These are phyloP conservation scores for Sinosuthora webbiana DNA, from an alignment of 2,113 vertebrate genomes.

Conservation along the genomic window DNA sequence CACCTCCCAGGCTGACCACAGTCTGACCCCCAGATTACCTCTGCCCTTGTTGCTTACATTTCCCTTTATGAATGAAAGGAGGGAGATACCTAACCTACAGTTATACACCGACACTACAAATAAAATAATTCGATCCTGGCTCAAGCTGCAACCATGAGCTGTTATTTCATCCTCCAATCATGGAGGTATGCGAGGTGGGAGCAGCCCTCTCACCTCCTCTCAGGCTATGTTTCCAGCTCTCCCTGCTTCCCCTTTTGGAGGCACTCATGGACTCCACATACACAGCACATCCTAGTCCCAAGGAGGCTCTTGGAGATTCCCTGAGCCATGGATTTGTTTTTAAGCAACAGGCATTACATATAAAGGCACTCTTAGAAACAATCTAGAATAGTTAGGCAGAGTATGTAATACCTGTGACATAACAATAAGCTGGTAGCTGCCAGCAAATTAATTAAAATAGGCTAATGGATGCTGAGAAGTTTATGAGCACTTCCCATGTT, in stretches of 20 bases:
- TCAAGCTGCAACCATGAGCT: background rate
- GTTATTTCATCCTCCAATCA: background rate
- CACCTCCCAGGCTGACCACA: background rate
- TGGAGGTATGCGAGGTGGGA: background rate
- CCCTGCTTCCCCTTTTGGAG: accelerated
- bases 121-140: background rate
- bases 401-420: accelerated
- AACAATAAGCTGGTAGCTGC: background rate
- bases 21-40: background rate
- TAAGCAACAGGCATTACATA: background rate
- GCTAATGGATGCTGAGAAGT: background rate
- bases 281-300: background rate
- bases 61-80: background rate
- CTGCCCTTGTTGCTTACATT: background rate
- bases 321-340: background rate
- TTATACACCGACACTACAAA: background rate
- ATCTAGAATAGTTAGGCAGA: background rate
- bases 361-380: background rate
- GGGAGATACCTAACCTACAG: background rate
- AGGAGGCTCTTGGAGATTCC: background rate
- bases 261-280: accelerated
- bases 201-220: background rate
- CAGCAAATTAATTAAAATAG: background rate
- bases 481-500: background rate
- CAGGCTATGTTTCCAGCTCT: background rate